A percentile compares a stretch with the other conserved stretches of the same genome.
phyloP scores from a whole-genome alignment of 2,888 invertebrate genomes.

The Pilophorus perplexus region DNA sequence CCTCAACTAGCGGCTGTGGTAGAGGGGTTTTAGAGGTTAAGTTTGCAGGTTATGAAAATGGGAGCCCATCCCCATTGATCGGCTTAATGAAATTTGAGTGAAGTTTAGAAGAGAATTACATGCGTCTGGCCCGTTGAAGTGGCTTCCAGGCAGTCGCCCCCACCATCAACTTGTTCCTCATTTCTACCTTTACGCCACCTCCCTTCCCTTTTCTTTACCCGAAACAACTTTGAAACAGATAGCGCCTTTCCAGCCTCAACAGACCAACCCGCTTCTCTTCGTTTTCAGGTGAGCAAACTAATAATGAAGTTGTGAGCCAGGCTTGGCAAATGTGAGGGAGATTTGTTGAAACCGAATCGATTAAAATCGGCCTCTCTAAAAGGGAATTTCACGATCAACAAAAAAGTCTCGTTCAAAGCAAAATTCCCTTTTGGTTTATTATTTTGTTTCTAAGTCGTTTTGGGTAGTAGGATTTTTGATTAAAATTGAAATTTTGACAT shows the following conservation, averaged over 20 bases:
- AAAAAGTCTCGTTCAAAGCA: too few species aligned
- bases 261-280: slow-evolving; percentile 4
- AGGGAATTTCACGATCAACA: too few species aligned
- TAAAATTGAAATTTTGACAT: too few species aligned
- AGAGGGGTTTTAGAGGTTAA: too few species aligned
- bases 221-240: slow-evolving; percentile 17
- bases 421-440: too few species aligned
- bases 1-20: too few species aligned
- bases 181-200: too few species aligned
- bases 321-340: neutral
- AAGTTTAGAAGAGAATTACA: slow-evolving; percentile 24
- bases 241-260: slow-evolving; percentile 1
- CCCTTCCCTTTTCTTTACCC: neutral
- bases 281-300: slow-evolving; percentile 3
- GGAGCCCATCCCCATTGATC: slow-evolving; percentile 20
- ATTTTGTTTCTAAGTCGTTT: too few species aligned
- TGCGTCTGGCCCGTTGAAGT: slow-evolving; percentile 22
- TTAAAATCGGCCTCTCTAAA: too few species aligned
- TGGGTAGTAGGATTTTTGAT: too few species aligned
- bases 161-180: slow-evolving; percentile 3
- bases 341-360: too few species aligned
- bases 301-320: slow-evolving; percentile 22
- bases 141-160: slow-evolving; percentile 2
- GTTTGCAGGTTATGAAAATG: slow-evolving; percentile 17
- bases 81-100: slow-evolving; percentile 27